Evolutionary conservation across 2,888 invertebrate species (phyloP).

Genomic region (Melinaea menophilus): DNA sequence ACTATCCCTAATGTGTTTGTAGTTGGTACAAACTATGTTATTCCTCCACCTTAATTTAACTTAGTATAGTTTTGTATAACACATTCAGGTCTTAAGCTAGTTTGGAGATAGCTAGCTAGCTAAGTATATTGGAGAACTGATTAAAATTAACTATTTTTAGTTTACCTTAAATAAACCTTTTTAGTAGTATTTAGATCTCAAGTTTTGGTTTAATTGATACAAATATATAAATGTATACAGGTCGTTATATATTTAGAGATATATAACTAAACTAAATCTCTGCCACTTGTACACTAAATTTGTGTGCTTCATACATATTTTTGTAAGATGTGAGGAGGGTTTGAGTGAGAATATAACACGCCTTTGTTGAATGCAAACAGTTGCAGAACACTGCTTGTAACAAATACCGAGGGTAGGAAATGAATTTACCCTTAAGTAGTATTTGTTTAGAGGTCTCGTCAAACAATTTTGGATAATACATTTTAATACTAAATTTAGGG

Average conservation of each 20-base stretch:
- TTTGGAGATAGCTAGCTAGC: too few relatives aligned
- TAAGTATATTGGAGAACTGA: too few relatives aligned
- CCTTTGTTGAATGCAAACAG: constrained; percentile 26
- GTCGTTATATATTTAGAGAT: too few relatives aligned
- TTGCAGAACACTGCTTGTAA: constrained; percentile 23
- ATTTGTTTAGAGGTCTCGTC: constrained; percentile 6
- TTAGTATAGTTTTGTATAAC: constrained; percentile 9
- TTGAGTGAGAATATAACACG: constrained; percentile 29
- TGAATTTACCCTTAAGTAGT: constrained; percentile 2
- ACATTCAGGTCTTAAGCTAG: too few relatives aligned
- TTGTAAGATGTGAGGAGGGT: constrained; percentile 15
- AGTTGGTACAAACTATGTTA: constrained; percentile 27
- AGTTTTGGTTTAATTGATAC: too few relatives aligned
- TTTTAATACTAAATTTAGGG: too few relatives aligned
- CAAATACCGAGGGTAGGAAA: constrained; percentile 13
- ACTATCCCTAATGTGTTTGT: constrained; percentile 16
- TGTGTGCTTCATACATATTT: constrained; percentile 30
- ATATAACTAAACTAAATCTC: neutral
- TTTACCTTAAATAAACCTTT: too few relatives aligned
- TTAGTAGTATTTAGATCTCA: too few relatives aligned
- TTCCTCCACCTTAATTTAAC: constrained; percentile 29
- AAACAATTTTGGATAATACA: neutral
- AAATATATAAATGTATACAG: too few relatives aligned
- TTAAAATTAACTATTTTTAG: too few relatives aligned
- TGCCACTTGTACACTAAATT: constrained; percentile 8